Conservation (phyloP, 1,140 invertebrate genomes). For the Melanaphis sacchari region DNA sequence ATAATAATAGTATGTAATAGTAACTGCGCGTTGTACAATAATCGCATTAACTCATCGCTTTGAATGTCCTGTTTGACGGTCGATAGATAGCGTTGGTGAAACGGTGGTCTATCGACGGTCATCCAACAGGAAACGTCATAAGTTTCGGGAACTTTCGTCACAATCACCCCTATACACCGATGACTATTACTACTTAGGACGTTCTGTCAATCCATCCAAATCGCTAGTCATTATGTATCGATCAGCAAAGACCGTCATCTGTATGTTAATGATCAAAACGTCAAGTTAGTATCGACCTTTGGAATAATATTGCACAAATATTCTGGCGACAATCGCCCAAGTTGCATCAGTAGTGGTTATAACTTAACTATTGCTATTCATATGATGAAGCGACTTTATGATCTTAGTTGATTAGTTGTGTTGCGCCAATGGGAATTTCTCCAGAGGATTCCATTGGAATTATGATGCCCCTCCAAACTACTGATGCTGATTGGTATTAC, state of each 20-base stretch:
- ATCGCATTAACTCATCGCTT: not conserved
- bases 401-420: not conserved
- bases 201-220: too few species aligned
- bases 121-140: not conserved
- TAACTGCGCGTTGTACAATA: not conserved
- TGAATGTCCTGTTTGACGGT: not conserved
- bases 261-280: too few species aligned
- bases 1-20: too few species aligned
- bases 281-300: accelerated
- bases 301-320: not conserved
- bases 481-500: constrained; percentile 50
- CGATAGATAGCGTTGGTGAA: not conserved
- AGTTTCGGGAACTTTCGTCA: not conserved
- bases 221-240: too few species aligned
- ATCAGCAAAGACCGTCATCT: accelerated
- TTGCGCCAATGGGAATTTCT: constrained; percentile 44
- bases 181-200: too few species aligned
- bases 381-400: constrained; percentile 50
- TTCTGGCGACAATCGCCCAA: too few species aligned
- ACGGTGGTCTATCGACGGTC: too few species aligned
- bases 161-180: too few species aligned
- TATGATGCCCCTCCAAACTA: constrained; percentile 42
- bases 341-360: constrained; percentile 54
- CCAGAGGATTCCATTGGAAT: constrained; percentile 43
- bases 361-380: constrained; percentile 53